A percentile compares a stretch with the other conserved stretches of the same genome.
Conservation (phyloP, 2,113 vertebrate species). For the Trematomus loennbergii region DNA sequence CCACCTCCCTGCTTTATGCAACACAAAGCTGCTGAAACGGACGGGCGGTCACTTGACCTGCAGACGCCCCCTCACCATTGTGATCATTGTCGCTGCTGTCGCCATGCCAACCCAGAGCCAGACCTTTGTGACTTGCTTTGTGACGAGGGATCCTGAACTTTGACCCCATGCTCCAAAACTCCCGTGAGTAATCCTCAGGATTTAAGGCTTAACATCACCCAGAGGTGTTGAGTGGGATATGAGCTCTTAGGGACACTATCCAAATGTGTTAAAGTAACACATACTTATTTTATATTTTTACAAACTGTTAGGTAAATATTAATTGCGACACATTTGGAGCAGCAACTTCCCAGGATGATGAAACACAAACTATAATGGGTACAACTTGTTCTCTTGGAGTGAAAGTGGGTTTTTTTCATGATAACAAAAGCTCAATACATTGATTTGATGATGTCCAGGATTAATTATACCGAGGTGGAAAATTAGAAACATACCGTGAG, state of each 20-base stretch:
- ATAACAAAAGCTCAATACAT: conserved; percentile 10
- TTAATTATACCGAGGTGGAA: conserved; percentile 40
- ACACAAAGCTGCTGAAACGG: conserved; percentile 35
- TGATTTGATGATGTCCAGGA: conserved; percentile 11
- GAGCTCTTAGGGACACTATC: not conserved
- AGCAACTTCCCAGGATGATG: not conserved
- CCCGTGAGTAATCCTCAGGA: conserved; percentile 18
- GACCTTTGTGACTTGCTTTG: conserved; percentile 26
- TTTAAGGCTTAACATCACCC: conserved; percentile 6
- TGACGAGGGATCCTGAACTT: conserved; percentile 47
- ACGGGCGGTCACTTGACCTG: conserved; percentile 51
- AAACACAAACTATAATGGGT: conserved; percentile 8
- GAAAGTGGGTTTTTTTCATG: not conserved
- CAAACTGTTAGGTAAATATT: not conserved
- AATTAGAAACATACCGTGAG: conserved; percentile 42
- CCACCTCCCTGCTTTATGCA: not conserved
- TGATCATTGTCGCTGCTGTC: conserved; percentile 34
- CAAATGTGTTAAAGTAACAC: not conserved
- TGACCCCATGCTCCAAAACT: conserved; percentile 36
- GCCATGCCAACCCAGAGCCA: conserved; percentile 50
- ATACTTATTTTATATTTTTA: too few species aligned
- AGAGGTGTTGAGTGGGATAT: not conserved
- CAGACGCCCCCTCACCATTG: conserved; percentile 35
- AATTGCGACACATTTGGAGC: not conserved
- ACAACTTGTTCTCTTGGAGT: not conserved